Percentiles rank a stretch among this genome's conserved stretches.
phyloP scores from a whole-genome alignment of 2,888 invertebrate species.

The Bombyx huttoni region DNA sequence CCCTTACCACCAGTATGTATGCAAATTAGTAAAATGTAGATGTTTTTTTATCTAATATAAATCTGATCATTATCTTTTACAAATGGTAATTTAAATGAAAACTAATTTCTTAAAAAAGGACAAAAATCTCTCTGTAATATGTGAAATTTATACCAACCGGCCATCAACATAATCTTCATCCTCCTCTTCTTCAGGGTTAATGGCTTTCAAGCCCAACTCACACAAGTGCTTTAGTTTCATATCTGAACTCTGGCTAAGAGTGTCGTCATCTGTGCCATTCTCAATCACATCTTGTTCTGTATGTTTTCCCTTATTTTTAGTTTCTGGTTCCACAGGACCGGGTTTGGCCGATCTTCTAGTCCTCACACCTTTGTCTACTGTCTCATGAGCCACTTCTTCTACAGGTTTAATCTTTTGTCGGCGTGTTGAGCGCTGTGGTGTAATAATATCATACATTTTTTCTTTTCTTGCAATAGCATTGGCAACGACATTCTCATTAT shows the following conservation, averaged over 20 bases:
- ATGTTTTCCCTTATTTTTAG: conserved; percentile 12
- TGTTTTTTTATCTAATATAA: too few relatives aligned
- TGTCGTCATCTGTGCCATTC: conserved; percentile 19
- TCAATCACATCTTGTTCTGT: conserved; percentile 20
- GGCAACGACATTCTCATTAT: conserved; percentile 76
- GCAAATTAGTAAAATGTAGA: too few relatives aligned
- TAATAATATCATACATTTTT: conserved; percentile 74
- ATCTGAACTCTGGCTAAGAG: conserved; percentile 54
- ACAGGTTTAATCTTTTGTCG: conserved; percentile 76
- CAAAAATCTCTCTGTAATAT: neutral
- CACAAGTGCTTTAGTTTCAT: conserved; percentile 72
- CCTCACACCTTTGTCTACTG: conserved; percentile 51
- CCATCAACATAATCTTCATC: conserved; percentile 15
- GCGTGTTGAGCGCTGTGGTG: conserved; percentile 48
- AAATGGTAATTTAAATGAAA: neutral
- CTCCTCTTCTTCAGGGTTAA: conserved; percentile 39
- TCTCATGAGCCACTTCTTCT: conserved; percentile 77
- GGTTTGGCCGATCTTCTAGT: conserved; percentile 42
- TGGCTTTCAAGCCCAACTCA: conserved; percentile 64
- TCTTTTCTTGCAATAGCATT: conserved; percentile 82
- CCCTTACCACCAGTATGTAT: neutral
- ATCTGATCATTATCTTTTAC: too few relatives aligned
- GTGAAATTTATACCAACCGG: neutral
- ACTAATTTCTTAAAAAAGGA: too few relatives aligned
- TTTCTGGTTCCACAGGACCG: conserved; percentile 14